These are phyloP conservation scores for Lasioglossum villosulum DNA, from an alignment of 2,888 invertebrate species.

Conservation along the genomic window DNA sequence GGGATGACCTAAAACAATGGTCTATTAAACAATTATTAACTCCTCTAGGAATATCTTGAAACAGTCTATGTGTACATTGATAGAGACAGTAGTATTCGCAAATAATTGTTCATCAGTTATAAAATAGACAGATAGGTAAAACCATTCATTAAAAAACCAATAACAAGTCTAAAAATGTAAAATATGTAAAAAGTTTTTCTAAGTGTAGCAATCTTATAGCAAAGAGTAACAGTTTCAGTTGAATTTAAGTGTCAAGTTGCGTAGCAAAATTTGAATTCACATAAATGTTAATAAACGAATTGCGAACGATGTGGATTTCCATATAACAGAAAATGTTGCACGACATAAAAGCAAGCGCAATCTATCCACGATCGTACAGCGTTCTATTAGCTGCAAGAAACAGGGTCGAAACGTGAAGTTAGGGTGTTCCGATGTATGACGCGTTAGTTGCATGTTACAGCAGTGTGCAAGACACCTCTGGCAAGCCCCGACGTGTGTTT, in stretches of 20 bases:
- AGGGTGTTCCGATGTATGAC: conserved; percentile 22
- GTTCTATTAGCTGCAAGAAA: conserved; percentile 1
- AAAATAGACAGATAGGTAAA: neutral
- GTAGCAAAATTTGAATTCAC: neutral
- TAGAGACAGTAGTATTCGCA: neutral
- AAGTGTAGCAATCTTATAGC: neutral
- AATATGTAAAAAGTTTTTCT: neutral
- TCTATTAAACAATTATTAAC: neutral
- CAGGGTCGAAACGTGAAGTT: conserved; percentile 1
- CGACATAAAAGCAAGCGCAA: neutral
- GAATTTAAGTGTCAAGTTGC: neutral
- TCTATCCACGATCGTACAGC: neutral
- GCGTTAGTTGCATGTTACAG: conserved; percentile 17
- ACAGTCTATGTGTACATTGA: neutral
- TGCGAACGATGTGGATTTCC: neutral
- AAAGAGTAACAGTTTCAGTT: neutral
- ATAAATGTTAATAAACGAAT: neutral
- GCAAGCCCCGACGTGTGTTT: conserved; percentile 16
- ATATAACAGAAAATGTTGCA: neutral
- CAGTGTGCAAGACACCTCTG: conserved; percentile 5
- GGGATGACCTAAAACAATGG: too few relatives aligned
- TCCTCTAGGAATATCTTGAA: neutral
- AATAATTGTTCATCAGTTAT: neutral
- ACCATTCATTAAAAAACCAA: neutral
- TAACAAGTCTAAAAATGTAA: neutral